Conservation (phyloP, 2,888 invertebrate species). For the Balanococcus diminutus region DNA sequence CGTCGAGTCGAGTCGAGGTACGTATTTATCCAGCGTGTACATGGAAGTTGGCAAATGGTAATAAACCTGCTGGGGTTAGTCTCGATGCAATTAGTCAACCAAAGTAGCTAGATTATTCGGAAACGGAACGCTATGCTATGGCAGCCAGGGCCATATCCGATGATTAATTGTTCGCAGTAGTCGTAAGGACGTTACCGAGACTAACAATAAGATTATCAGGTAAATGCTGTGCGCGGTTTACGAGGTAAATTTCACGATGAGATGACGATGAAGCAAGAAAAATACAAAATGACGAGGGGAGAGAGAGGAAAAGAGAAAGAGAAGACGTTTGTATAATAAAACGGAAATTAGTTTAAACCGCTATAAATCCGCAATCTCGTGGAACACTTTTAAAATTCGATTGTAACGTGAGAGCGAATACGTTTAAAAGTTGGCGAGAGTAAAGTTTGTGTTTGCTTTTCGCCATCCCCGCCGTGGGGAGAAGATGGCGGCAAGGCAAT, state of each 20-base stretch:
- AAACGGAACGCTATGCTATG: no score
- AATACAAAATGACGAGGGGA: no score
- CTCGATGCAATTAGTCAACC: not conserved
- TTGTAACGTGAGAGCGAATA: conserved; percentile 33
- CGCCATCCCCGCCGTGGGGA: not conserved
- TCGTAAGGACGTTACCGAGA: not conserved
- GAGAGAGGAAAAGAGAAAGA: not conserved
- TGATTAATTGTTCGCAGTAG: not conserved
- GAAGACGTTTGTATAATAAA: conserved; percentile 5
- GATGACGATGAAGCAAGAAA: not conserved
- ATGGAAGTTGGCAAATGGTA: not conserved
- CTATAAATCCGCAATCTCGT: conserved; percentile 12
- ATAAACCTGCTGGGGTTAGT: not conserved
- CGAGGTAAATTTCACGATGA: not conserved
- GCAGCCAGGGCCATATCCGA: not conserved
- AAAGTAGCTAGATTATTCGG: not conserved
- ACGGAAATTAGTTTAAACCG: conserved; percentile 40
- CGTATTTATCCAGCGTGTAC: not conserved
- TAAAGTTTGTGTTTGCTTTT: conserved; percentile 8
- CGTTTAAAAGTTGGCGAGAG: conserved; percentile 3
- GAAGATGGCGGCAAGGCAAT: no score
- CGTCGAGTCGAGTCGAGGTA: not conserved
- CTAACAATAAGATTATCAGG: not conserved
- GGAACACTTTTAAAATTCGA: conserved; percentile 31
- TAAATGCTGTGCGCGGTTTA: not conserved